Conservation (phyloP, 2,113 vertebrate genomes). For the Mormoops blainvillei region DNA sequence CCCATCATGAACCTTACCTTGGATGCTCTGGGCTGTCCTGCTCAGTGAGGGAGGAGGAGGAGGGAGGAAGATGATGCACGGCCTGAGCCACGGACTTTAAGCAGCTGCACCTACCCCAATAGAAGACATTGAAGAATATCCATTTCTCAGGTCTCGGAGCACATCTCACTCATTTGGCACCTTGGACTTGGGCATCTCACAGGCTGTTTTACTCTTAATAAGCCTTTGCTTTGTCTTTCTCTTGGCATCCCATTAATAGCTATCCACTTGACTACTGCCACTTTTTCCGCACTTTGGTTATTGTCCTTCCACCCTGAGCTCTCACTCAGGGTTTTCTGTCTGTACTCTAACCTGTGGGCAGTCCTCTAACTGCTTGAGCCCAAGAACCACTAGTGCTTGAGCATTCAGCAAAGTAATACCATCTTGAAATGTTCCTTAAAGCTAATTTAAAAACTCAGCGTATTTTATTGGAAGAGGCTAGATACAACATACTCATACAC, state of each 20-base stretch:
- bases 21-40: neutral
- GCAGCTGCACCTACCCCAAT: neutral
- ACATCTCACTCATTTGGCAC: neutral
- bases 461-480: neutral
- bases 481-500: neutral
- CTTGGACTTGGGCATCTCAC: neutral
- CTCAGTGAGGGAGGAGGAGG: neutral
- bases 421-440: neutral
- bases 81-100: neutral
- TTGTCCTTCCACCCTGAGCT: neutral
- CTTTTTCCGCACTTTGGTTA: neutral
- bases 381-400: neutral
- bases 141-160: neutral
- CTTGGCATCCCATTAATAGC: neutral
- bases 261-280: neutral
- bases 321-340: neutral
- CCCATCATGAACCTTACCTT: neutral
- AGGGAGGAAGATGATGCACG: neutral
- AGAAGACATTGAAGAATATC: neutral
- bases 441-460: neutral
- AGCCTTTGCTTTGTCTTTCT: neutral
- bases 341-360: neutral
- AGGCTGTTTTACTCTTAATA: neutral
- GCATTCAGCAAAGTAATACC: neutral
- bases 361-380: neutral